A percentile compares a stretch with the other conserved stretches of the same genome.
These are phyloP conservation scores for Myocastor coypus DNA, from an alignment of 2,113 vertebrate genomes.

Conservation along the genomic window DNA sequence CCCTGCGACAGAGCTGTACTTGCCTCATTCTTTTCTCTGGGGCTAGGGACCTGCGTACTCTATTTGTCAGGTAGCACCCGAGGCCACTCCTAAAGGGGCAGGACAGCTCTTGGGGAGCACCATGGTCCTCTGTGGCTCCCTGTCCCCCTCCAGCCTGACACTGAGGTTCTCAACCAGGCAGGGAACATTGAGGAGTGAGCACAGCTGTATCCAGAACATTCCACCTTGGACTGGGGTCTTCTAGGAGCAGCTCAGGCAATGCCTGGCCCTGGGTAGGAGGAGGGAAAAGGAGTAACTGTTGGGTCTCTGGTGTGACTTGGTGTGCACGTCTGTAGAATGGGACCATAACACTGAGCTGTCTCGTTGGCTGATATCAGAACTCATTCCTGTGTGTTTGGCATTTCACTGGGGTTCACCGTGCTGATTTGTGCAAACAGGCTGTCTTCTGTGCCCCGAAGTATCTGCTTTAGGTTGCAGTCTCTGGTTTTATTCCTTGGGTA, in stretches of 20 bases:
- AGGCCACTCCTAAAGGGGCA: not conserved
- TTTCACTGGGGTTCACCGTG: not conserved
- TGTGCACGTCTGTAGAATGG: not conserved
- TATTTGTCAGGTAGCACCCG: not conserved
- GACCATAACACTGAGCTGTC: fast-evolving
- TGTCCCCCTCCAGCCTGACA: not conserved
- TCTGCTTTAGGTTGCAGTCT: not conserved
- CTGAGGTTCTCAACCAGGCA: not conserved
- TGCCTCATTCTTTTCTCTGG: not conserved
- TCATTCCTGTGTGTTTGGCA: fast-evolving
- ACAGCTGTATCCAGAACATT: fast-evolving
- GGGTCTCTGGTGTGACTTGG: not conserved
- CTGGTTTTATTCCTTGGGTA: not conserved
- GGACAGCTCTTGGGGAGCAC: not conserved
- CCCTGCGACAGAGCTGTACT: not conserved
- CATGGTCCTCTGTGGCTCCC: not conserved
- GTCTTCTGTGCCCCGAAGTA: not conserved
- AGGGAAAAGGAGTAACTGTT: not conserved
- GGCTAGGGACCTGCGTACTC: not conserved
- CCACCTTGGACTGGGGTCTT: not conserved
- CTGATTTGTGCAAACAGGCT: not conserved
- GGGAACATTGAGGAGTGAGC: too few species aligned
- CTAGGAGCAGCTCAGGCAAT: not conserved
- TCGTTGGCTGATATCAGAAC: not conserved
- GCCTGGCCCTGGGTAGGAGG: not conserved